These are phyloP conservation scores for Callospermophilus lateralis DNA, from an alignment of 2,113 vertebrate species.

Conservation along the genomic window DNA sequence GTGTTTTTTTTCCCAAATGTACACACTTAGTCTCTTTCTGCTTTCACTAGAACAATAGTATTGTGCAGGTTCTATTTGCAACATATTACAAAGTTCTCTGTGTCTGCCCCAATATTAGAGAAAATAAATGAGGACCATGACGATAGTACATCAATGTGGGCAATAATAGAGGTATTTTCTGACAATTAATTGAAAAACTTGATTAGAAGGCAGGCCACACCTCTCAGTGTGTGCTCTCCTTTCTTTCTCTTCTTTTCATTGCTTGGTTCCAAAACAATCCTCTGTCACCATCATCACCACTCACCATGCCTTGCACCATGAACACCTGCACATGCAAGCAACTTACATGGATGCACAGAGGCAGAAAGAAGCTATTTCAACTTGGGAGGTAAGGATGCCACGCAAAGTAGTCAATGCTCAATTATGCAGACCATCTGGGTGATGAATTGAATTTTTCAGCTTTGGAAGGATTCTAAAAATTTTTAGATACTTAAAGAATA, in stretches of 20 bases:
- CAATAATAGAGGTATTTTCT: conserved; percentile 45
- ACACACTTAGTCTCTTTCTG: neutral
- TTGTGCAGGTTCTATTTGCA: neutral
- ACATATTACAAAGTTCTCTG: neutral
- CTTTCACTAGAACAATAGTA: conserved; percentile 17
- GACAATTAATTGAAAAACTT: conserved; percentile 29
- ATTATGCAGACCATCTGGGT: neutral
- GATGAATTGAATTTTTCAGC: neutral
- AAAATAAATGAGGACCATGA: conserved; percentile 18
- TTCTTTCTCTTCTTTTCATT: neutral
- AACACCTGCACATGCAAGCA: neutral
- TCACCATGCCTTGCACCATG: neutral
- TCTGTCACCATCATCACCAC: neutral
- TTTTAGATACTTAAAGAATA: neutral
- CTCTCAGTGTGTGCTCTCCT: neutral
- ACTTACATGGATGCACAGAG: neutral
- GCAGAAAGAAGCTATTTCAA: neutral
- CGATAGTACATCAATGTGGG: neutral
- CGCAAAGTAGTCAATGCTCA: neutral
- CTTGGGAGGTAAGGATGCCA: neutral
- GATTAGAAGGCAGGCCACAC: neutral
- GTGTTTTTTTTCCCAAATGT: neutral
- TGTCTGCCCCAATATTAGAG: neutral
- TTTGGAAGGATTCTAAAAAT: conserved; percentile 1
- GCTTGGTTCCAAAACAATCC: neutral